Percentiles rank a stretch among this genome's conserved stretches.
phyloP scores from a whole-genome alignment of 1,140 invertebrate genomes.

The Phocides pigmalion region DNA sequence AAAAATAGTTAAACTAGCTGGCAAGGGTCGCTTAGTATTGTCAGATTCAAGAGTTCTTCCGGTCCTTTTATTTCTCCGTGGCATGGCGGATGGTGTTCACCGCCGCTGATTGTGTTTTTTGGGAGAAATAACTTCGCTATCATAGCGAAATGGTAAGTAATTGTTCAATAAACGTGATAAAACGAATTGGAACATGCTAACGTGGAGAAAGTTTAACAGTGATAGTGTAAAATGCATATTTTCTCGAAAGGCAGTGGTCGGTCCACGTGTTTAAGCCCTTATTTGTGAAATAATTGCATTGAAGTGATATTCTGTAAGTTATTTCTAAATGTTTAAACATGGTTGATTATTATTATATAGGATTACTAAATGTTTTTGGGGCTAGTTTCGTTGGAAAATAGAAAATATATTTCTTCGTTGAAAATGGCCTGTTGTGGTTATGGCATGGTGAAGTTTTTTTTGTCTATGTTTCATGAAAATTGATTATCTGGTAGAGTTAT shows the following conservation, averaged over 20 bases:
- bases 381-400: too few species aligned
- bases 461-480: conserved; percentile 13
- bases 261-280: conserved; percentile 69
- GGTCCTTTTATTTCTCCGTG: conserved; percentile 83
- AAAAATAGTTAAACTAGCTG: conserved; percentile 44
- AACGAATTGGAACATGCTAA: conserved; percentile 26
- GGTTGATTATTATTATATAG: too few species aligned
- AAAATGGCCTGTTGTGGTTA: conserved; percentile 3
- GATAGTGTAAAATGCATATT: conserved; percentile 46
- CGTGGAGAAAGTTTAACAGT: conserved; percentile 45
- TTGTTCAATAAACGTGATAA: conserved; percentile 43
- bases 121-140: conserved; percentile 77
- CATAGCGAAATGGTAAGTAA: conserved; percentile 82
- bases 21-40: conserved; percentile 62
- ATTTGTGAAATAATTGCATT: conserved; percentile 43
- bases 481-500: not conserved
- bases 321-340: too few species aligned
- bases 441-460: not conserved
- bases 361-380: not conserved
- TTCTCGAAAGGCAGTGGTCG: conserved; percentile 33
- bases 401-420: not conserved
- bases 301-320: conserved; percentile 37
- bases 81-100: conserved; percentile 83
- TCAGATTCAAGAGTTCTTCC: conserved; percentile 67
- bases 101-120: conserved; percentile 77